Base-by-base conservation (phyloP, 2,797 vertebrate species). In the Hephaestus fuliginosus region DNA sequence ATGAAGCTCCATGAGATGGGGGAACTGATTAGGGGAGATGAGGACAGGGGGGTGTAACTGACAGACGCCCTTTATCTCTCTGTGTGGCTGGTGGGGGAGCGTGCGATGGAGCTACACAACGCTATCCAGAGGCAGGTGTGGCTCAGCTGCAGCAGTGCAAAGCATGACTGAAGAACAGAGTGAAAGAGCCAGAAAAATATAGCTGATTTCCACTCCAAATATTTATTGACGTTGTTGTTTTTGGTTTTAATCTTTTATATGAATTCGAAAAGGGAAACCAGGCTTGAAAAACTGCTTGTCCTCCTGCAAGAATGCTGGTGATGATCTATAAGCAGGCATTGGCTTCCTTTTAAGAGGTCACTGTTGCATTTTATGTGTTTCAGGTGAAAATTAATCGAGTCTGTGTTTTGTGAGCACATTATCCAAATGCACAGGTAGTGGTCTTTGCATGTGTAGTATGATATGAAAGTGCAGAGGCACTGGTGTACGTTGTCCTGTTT, bases 81-180 rank as follows among this genome's bases (percentile, higher is more conserved):
- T 67, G 65, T 76, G 30, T 64, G 66, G 55, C 66, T 76, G 63
- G 66, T 74, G 76, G 81, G 93, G 73, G 75, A 89, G 30, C 69
- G 44, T 25, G 69, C 91, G 74, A 82, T 43, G 7, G 82, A 90
- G 87, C 77, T 89, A 55, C 81, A 90, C 74, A 89, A 84, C 67
- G 53, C 81, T 81, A 88, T 81, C 76, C 70, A 81, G 78, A 86
- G 83, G 77, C 64, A 64, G 55, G 36, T 33, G 10, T 49, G 55
- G 43, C 74, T 61, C 52, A 57, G 52, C 53, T 70, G 48, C 68
- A 87, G 52, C 78, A 71, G 57, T 72, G 70, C 6, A 69, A 74
- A 22, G 67, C 53, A 43, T 58, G 87, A 41, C 67, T 83, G 63
- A 39, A 86, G 71, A 82, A 60, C 62, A 84, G 36, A 39, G 25